A percentile compares a stretch with the other conserved stretches of the same genome.
These are phyloP conservation scores for Protodeltote pygarga DNA, from an alignment of 2,888 invertebrate species.

Conservation along the genomic window DNA sequence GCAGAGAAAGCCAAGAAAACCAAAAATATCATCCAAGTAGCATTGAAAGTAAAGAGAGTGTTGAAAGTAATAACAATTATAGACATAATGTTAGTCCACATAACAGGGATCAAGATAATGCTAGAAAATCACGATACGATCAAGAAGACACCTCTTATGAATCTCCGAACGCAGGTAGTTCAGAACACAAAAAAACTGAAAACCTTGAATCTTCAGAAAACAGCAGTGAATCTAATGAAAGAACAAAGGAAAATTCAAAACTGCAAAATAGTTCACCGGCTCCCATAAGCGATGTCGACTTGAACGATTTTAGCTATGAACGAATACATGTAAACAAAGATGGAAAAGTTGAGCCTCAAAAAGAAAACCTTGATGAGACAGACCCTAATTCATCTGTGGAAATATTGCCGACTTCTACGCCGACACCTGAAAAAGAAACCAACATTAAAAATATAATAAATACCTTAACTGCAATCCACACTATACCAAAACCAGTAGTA, in stretches of 20 bases:
- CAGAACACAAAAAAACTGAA: constrained; percentile 10
- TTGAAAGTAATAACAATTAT: constrained; percentile 17
- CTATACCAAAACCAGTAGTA: constrained; percentile 14
- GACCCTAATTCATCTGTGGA: constrained; percentile 49
- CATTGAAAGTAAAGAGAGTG: constrained; percentile 29
- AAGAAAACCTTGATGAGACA: constrained; percentile 52
- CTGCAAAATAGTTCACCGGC: constrained; percentile 32
- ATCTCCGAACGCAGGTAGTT: neutral
- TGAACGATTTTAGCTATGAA: constrained; percentile 68
- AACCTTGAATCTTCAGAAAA: constrained; percentile 34
- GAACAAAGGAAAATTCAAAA: no score
- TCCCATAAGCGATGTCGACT: constrained; percentile 63
- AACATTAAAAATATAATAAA: constrained; percentile 28
- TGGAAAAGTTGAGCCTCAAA: constrained; percentile 57
- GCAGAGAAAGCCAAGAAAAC: constrained; percentile 23
- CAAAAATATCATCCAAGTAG: constrained; percentile 16
- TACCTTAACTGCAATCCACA: constrained; percentile 24
- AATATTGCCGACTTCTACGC: constrained; percentile 39
- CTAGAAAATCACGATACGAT: constrained; percentile 37
- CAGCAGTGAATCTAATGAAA: constrained; percentile 25
- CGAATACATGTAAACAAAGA: constrained; percentile 62
- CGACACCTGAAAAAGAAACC: constrained; percentile 34
- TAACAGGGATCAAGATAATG: constrained; percentile 33
- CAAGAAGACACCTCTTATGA: constrained; percentile 16
- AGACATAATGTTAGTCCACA: constrained; percentile 13